These are phyloP conservation scores for Limnothrissa miodon DNA, from an alignment of 2,113 vertebrate genomes.

Conservation along the genomic window DNA sequence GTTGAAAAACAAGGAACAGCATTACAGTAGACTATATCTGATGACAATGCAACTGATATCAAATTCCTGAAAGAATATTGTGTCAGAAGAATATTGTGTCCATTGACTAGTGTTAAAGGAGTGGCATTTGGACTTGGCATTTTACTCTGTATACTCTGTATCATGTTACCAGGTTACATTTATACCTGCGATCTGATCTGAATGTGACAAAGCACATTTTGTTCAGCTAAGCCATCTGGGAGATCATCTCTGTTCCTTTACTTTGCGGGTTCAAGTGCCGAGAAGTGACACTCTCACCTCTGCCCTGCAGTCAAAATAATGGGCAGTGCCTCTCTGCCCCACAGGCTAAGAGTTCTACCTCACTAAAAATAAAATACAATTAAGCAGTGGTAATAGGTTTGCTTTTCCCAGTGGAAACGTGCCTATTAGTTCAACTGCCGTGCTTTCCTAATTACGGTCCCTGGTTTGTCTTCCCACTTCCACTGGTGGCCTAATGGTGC, in stretches of 20 bases:
- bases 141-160: background rate
- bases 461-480: slow-evolving; percentile 41
- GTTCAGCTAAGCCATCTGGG: background rate
- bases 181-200: background rate
- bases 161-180: background rate
- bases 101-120: background rate
- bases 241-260: background rate
- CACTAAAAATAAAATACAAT: slow-evolving; percentile 80
- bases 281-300: background rate
- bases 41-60: background rate
- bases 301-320: slow-evolving; percentile 30
- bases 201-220: background rate
- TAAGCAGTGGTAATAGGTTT: slow-evolving; percentile 68
- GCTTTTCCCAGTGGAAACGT: slow-evolving; percentile 63
- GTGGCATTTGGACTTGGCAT: background rate
- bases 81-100: background rate
- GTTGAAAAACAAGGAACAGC: background rate
- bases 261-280: background rate
- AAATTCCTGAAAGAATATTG: background rate
- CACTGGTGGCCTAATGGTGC: slow-evolving; percentile 29
- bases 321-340: slow-evolving; percentile 41
- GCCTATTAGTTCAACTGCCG: slow-evolving; percentile 66
- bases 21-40: background rate
- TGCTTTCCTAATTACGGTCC: slow-evolving; percentile 63
- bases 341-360: slow-evolving; percentile 57